phyloP scores from a whole-genome alignment of 2,797 vertebrate species.

The Characodon lateralis region DNA sequence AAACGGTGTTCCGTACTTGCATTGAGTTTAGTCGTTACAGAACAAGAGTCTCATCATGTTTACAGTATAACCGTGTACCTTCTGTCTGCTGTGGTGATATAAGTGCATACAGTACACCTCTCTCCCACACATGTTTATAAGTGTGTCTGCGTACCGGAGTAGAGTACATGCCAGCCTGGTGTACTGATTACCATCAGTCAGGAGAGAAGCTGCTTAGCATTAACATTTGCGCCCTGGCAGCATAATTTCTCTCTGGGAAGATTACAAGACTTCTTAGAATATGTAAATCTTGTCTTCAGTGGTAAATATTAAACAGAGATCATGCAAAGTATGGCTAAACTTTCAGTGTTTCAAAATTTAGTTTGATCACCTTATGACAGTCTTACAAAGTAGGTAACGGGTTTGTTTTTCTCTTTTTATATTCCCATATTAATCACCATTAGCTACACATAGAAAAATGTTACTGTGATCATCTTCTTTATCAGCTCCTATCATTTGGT shows the following conservation, averaged over 20 bases:
- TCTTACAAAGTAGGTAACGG: no score
- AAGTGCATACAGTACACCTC: not conserved
- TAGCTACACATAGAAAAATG: not conserved
- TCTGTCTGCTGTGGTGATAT: not conserved
- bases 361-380: not conserved
- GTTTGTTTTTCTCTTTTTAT: not conserved
- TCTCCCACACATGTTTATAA: not conserved
- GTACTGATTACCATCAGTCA: slow-evolving; percentile 20
- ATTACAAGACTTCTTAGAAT: not conserved
- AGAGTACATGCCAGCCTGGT: rapidly evolving
- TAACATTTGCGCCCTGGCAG: slow-evolving; percentile 6
- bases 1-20: slow-evolving; percentile 10
- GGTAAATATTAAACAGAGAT: not conserved
- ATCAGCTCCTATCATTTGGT: not conserved
- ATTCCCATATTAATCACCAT: not conserved
- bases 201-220: slow-evolving; percentile 32
- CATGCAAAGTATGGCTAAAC: no score
- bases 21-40: not conserved
- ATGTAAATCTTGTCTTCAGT: slow-evolving; percentile 12
- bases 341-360: no score
- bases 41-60: slow-evolving; percentile 34
- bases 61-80: slow-evolving; percentile 4
- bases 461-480: not conserved
- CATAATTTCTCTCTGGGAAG: not conserved
- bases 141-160: not conserved